Evolutionary conservation across 2,113 vertebrate genomes (phyloP).

Genomic region (Fregata magnificens): DNA sequence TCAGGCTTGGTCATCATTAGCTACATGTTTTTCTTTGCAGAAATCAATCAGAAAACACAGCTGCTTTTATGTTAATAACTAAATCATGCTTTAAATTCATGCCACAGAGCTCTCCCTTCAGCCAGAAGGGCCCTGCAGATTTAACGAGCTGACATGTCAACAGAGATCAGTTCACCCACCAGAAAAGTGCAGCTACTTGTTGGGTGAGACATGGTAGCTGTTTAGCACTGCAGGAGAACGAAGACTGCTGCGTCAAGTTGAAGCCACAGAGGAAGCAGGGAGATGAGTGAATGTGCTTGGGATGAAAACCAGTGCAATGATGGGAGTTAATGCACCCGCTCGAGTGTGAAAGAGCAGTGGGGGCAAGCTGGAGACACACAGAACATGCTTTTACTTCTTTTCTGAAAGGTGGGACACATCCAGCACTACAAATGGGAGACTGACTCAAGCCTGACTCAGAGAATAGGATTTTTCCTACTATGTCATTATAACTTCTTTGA

Average conservation of each 20-base stretch:
- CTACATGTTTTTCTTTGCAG: not conserved
- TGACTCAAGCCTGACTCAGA: conserved; percentile 41
- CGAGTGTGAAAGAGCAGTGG: not conserved
- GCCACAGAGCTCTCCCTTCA: not conserved
- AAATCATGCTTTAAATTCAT: not conserved
- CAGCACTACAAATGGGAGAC: not conserved
- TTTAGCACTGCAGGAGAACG: not conserved
- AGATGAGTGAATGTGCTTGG: accelerated
- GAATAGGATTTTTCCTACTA: not conserved
- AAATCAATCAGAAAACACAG: conserved; percentile 9
- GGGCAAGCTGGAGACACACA: not conserved
- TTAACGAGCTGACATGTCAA: conserved; percentile 55
- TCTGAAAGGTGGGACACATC: not conserved
- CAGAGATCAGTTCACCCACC: conserved; percentile 50
- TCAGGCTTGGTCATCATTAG: not conserved
- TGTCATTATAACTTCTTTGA: not conserved
- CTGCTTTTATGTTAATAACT: conserved; percentile 44
- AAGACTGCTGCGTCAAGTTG: not conserved
- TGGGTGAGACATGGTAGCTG: not conserved
- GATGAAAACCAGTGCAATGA: not conserved
- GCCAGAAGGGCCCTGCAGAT: not conserved
- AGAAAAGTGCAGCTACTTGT: conserved; percentile 13
- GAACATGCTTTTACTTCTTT: not conserved
- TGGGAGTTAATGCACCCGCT: not conserved
- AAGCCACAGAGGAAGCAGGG: not conserved